phyloP scores from a whole-genome alignment of 53 echinoderm and acorn worm species.

The Pentamera pediparva region DNA sequence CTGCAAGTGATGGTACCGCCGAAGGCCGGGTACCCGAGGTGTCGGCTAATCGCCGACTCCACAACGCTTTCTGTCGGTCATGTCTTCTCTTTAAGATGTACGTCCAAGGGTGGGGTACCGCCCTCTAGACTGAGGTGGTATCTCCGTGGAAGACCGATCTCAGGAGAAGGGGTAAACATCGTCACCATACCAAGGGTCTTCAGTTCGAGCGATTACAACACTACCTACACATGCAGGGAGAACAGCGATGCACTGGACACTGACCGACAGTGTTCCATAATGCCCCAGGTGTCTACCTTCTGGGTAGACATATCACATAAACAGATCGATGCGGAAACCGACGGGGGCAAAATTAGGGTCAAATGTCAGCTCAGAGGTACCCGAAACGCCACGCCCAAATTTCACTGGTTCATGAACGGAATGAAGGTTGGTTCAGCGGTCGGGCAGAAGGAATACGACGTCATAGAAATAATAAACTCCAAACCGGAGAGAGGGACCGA shows the following conservation, averaged over 20 bases:
- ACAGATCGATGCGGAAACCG: not conserved
- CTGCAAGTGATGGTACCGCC: slow-evolving; percentile 15
- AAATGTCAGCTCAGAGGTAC: not conserved
- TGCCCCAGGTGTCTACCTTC: not conserved
- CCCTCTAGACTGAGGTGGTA: slow-evolving; percentile 21
- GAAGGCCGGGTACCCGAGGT: slow-evolving; percentile 10
- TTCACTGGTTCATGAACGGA: slow-evolving; percentile 25
- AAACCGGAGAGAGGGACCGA: not conserved
- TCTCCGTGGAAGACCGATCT: not conserved
- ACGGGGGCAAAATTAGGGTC: not conserved
- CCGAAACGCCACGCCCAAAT: not conserved
- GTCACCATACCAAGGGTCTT: not conserved
- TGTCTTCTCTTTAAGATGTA: slow-evolving; percentile 3
- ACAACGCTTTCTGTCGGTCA: slow-evolving; percentile 5
- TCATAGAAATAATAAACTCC: not conserved
- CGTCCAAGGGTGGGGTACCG: not conserved
- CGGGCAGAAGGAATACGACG: not conserved
- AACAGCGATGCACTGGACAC: slow-evolving; percentile 1
- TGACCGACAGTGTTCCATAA: not conserved
- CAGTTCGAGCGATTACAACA: slow-evolving; percentile 15
- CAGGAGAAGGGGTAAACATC: not conserved
- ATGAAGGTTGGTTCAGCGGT: slow-evolving; percentile 4
- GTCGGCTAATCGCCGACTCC: not conserved
- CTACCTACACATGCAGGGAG: slow-evolving; percentile 11
- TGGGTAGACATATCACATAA: not conserved